Percentiles rank a stretch among this genome's conserved stretches.
These are phyloP conservation scores for Grammomys surdaster DNA, from an alignment of 2,113 vertebrate genomes.

Conservation along the genomic window DNA sequence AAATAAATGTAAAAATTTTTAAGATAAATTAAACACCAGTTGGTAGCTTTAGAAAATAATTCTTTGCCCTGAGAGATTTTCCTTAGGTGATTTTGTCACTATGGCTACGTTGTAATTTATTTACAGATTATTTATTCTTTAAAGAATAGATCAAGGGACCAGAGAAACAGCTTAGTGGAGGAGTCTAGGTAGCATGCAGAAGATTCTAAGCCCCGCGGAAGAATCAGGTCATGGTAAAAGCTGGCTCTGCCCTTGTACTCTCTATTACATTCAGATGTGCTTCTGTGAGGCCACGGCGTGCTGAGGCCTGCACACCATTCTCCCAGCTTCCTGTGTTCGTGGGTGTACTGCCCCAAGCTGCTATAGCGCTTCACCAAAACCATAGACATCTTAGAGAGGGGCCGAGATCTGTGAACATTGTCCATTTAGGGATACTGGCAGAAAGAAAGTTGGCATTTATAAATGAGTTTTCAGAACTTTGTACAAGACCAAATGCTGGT, in stretches of 20 bases:
- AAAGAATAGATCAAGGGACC: not conserved
- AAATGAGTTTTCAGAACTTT: constrained; percentile 29
- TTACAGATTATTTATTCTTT: constrained; percentile 18
- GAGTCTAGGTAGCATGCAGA: not conserved
- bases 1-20: not conserved
- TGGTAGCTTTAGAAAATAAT: constrained; percentile 28
- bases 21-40: not conserved
- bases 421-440: not conserved
- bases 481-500: not conserved
- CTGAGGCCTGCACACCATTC: not conserved
- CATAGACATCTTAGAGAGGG: not conserved
- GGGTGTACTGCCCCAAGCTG: not conserved
- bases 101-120: not conserved
- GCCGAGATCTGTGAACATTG: not conserved
- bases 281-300: not conserved
- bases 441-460: not conserved
- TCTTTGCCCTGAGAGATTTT: constrained; percentile 10
- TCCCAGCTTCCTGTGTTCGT: not conserved
- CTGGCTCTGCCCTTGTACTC: not conserved
- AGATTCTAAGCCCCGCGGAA: not conserved
- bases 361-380: not conserved
- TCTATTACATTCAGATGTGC: not conserved
- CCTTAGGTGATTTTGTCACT: not conserved
- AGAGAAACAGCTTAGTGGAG: not conserved
- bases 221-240: not conserved